A percentile compares a stretch with the other conserved stretches of the same genome.
Conservation (phyloP, 2,888 invertebrate genomes). For the Malthinus seriepunctatus region DNA sequence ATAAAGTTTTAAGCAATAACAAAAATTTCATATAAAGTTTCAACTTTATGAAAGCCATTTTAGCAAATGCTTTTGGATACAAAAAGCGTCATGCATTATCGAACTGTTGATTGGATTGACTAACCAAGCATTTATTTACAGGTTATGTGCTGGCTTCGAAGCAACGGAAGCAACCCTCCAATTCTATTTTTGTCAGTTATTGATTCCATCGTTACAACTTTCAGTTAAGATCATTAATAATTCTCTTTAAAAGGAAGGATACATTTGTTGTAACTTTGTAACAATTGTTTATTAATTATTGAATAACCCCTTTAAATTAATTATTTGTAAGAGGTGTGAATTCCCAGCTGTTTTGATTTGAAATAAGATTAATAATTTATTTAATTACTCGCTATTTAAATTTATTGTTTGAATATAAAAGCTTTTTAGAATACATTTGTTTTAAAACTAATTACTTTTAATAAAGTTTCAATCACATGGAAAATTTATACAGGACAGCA, state of each 20-base stretch:
- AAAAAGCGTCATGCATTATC: conserved; percentile 31
- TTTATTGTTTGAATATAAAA: too few species aligned
- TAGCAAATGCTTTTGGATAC: conserved; percentile 27
- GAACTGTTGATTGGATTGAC: conserved; percentile 36
- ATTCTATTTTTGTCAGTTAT: neutral
- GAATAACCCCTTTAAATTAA: neutral
- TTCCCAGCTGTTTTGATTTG: neutral
- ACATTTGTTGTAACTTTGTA: neutral
- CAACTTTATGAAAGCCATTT: conserved; percentile 28
- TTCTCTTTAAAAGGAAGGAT: neutral
- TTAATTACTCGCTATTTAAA: too few species aligned
- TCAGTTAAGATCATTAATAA: neutral
- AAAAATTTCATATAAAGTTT: conserved; percentile 20
- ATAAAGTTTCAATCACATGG: neutral
- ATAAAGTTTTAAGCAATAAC: conserved; percentile 20
- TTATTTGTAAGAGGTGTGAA: neutral
- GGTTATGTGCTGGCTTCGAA: neutral
- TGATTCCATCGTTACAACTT: neutral
- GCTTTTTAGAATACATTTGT: neutral
- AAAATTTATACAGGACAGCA: conserved; percentile 13
- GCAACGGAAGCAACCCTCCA: too few species aligned
- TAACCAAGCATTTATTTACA: conserved; percentile 25
- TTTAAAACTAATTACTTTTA: neutral
- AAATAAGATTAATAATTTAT: too few species aligned
- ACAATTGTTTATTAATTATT: neutral